These are phyloP conservation scores for Nycticebus coucang DNA, from an alignment of 2,113 vertebrate species.

Conservation along the genomic window DNA sequence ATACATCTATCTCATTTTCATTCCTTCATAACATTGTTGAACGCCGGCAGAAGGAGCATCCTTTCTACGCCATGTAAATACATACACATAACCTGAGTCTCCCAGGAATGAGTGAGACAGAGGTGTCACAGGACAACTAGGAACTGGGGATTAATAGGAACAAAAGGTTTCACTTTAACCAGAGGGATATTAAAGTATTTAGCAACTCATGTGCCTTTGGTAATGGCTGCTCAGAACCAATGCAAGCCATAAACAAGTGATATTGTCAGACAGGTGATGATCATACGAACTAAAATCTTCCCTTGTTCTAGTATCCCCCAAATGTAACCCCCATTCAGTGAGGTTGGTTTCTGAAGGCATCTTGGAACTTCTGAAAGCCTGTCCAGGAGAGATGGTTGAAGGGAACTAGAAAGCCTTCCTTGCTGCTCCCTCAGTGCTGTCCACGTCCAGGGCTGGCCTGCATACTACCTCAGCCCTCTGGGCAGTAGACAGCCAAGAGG, in stretches of 20 bases:
- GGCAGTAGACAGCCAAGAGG: not conserved
- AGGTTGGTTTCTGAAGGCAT: not conserved
- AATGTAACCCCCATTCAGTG: not conserved
- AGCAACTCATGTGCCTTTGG: not conserved
- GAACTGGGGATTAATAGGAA: not conserved
- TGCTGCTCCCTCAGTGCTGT: not conserved
- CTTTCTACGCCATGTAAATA: not conserved
- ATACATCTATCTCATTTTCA: slow-evolving; percentile 18
- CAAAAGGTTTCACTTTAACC: slow-evolving; percentile 42
- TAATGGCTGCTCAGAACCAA: not conserved
- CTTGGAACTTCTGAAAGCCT: not conserved
- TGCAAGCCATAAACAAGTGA: not conserved
- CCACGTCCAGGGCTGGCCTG: not conserved
- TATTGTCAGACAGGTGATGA: not conserved
- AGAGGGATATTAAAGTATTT: not conserved
- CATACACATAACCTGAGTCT: not conserved
- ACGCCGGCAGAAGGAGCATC: not conserved
- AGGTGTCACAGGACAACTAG: not conserved
- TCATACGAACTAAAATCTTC: not conserved
- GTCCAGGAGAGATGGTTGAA: not conserved
- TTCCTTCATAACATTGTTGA: not conserved
- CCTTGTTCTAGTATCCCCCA: not conserved
- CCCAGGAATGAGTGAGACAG: not conserved
- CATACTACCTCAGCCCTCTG: not conserved
- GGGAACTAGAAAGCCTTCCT: not conserved